These are phyloP conservation scores for Reticulitermes speratus DNA, from an alignment of 1,140 invertebrate genomes.

Conservation along the genomic window DNA sequence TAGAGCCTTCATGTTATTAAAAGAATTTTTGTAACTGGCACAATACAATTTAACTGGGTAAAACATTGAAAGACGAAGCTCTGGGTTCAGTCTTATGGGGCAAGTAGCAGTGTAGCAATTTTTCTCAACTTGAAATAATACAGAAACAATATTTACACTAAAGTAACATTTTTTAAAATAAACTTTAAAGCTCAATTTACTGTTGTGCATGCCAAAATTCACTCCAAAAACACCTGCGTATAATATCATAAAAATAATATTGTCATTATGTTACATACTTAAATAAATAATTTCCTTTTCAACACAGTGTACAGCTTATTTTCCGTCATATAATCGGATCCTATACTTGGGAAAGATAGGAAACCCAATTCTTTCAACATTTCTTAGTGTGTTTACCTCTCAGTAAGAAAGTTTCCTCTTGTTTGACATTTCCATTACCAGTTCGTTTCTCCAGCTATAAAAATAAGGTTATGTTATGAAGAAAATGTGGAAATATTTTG, in stretches of 20 bases:
- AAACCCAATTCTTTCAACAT: background rate
- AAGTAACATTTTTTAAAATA: background rate
- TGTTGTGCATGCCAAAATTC: conserved; percentile 8
- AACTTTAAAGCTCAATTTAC: background rate
- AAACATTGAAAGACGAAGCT: background rate
- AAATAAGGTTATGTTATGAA: conserved; percentile 7
- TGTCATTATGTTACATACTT: conserved; percentile 3
- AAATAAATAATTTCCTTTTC: conserved; percentile 7
- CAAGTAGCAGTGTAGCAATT: background rate
- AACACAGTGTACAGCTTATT: background rate
- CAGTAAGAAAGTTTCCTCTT: background rate
- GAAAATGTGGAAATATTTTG: background rate
- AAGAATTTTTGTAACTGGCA: background rate
- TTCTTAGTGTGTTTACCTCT: background rate
- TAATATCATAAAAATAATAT: conserved; percentile 13
- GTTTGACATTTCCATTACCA: background rate
- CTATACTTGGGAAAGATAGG: background rate
- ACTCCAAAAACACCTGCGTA: background rate
- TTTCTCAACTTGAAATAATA: conserved; percentile 2
- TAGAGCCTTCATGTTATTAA: background rate
- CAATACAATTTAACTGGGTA: background rate
- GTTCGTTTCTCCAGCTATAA: background rate
- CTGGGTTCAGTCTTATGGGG: conserved; percentile 16
- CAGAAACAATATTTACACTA: background rate
- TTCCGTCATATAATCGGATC: background rate